Evolutionary conservation across 2,888 invertebrate genomes (phyloP), one percentile per base, ranked within the genome.

Genomic region (Diplazon laetatorius): DNA sequence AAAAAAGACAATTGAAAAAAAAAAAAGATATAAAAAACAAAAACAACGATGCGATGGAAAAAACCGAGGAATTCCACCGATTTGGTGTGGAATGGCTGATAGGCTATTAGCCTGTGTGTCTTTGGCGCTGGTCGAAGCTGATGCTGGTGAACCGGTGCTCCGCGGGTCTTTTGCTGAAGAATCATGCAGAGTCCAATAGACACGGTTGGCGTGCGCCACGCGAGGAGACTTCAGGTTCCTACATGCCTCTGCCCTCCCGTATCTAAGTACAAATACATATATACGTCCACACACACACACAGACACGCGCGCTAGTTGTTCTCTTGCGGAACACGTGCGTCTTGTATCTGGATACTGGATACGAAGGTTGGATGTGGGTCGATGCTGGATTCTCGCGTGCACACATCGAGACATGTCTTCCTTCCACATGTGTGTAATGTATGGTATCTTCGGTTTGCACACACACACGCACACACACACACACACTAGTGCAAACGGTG

Each of bases 341-440:
- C 65, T 75, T 65, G 81, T 85, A 83, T 85, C 84, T 84, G 86
- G 84, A 86, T 80, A 82, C 82, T n/a, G n/a, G n/a, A n/a, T n/a
- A n/a, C n/a, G n/a, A 81, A 77, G 77, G 85, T 82, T 63, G 72
- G 77, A 77, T 77, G 77, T 77, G 77, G 77, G 77, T 77, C 77
- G 77, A 1, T 35, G 57, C 52, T 42, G 55, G 52, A 14, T 30
- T 68, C 68, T 59, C 68, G 55, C 57, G 14, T 48, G 22, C 46
- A 30, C 57, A 68, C 59, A 25, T n/a, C 62, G 16, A 30, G 6
- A 9, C 1, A 14, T 50, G 39, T 16, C 37, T 50, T 42, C 30
- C 16, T 55, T 30, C 30, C 6, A 30, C 2, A 30, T 6, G 30
- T 30, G 2, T 30, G 10, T 42, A n/a, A 42, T n/a, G 10, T n/a